phyloP scores from a whole-genome alignment of 2,113 vertebrate genomes.

The Dermatemys mawii region DNA sequence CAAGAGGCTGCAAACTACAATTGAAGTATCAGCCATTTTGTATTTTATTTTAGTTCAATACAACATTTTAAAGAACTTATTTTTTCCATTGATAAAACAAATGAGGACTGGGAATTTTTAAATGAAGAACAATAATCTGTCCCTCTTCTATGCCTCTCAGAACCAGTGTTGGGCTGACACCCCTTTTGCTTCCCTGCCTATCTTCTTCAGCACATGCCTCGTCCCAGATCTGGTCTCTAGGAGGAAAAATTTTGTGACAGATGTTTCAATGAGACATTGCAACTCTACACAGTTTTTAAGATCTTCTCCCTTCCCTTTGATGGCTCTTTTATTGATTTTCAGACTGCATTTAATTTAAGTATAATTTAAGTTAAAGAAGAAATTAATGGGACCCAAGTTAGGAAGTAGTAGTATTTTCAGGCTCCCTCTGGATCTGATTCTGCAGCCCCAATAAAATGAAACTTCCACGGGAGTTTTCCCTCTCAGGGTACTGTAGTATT shows the following conservation, averaged over 20 bases:
- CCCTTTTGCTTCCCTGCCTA: neutral
- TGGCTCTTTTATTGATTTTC: neutral
- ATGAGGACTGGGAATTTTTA: neutral
- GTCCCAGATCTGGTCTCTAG: neutral
- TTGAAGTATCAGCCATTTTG: neutral
- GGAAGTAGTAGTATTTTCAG: constrained; percentile 13
- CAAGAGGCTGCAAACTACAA: neutral
- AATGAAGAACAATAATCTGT: neutral
- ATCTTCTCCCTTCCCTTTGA: neutral
- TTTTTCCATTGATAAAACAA: neutral
- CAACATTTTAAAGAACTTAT: neutral
- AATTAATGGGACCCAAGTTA: constrained; percentile 28
- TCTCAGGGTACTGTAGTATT: neutral
- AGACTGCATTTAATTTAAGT: neutral
- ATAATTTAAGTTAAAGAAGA: constrained; percentile 7
- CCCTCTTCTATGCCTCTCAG: neutral
- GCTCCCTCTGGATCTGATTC: neutral
- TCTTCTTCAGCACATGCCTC: neutral
- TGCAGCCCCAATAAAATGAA: neutral
- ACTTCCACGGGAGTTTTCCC: constrained; percentile 14
- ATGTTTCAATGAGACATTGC: neutral
- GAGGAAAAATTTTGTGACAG: neutral
- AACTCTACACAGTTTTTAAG: neutral
- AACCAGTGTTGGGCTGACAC: neutral
- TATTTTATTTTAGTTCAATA: constrained; percentile 3